These are phyloP conservation scores for Macropodus opercularis DNA, from an alignment of 2,797 vertebrate species.

Conservation along the genomic window DNA sequence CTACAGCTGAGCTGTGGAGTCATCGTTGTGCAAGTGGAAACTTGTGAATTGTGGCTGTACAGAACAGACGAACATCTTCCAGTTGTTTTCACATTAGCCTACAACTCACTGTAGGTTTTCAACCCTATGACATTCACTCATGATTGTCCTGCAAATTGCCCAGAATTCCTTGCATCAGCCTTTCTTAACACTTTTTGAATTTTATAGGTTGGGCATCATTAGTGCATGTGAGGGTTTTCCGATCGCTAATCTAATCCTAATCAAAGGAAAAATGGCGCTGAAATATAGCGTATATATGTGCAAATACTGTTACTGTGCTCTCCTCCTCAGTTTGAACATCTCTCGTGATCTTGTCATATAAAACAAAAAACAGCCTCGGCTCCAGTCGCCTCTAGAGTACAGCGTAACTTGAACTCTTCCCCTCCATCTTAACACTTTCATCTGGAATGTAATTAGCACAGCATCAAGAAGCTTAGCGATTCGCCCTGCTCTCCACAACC, in stretches of 20 bases:
- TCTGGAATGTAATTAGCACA: slow-evolving; percentile 82
- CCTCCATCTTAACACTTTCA: slow-evolving; percentile 73
- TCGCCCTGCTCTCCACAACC: slow-evolving; percentile 57
- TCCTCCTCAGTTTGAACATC: slow-evolving; percentile 35
- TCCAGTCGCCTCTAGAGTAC: slow-evolving; percentile 34
- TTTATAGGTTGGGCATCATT: slow-evolving; percentile 9
- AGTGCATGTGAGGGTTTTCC: slow-evolving; percentile 1
- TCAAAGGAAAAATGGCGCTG: slow-evolving; percentile 2
- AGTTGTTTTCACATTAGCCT: slow-evolving; percentile 25
- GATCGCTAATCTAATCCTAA: slow-evolving; percentile 19
- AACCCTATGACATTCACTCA: background rate
- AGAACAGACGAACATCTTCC: slow-evolving; percentile 12
- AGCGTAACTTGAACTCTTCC: slow-evolving; percentile 23
- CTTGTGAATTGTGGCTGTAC: slow-evolving; percentile 36
- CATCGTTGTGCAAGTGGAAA: slow-evolving; percentile 30
- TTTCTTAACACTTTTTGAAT: slow-evolving; percentile 1
- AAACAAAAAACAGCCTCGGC: slow-evolving; percentile 40
- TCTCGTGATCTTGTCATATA: slow-evolving; percentile 43
- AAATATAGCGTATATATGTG: slow-evolving; percentile 20
- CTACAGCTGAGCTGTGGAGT: slow-evolving; percentile 42
- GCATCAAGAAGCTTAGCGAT: slow-evolving; percentile 74
- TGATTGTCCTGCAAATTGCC: slow-evolving; percentile 10
- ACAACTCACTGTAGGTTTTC: slow-evolving; percentile 9
- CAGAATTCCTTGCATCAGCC: slow-evolving; percentile 30
- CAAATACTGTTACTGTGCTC: slow-evolving; percentile 21